phyloP scores from a whole-genome alignment of 2,888 invertebrate genomes.

The Caenorhabditis sp. region DNA sequence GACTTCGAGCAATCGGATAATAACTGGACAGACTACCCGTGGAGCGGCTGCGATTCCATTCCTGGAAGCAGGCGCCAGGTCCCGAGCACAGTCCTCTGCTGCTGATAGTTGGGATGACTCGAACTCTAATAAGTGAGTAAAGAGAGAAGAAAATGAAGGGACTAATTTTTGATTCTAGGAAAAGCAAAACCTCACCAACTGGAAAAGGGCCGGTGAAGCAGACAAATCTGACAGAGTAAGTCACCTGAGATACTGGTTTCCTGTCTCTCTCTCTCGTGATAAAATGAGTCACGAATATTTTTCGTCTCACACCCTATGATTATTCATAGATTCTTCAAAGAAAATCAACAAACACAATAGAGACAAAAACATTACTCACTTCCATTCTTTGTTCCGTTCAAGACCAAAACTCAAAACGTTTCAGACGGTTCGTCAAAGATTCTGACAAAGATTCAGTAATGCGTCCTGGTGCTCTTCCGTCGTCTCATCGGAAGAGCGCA shows the following conservation, averaged over 20 bases:
- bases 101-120: constrained; percentile 44
- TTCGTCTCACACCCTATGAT: background rate
- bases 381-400: background rate
- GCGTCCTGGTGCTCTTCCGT: constrained; percentile 49
- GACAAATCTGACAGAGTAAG: constrained; percentile 55
- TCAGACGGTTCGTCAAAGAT: constrained; percentile 56
- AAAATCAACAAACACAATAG: constrained; percentile 3
- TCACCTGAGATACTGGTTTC: background rate
- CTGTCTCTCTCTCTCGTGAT: background rate
- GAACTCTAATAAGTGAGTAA: constrained; percentile 8
- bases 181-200: constrained; percentile 57
- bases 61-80: constrained; percentile 38
- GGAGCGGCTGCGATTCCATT: constrained; percentile 44
- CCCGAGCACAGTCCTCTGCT: constrained; percentile 45
- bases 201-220: constrained; percentile 55
- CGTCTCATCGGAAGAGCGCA: constrained; percentile 45
- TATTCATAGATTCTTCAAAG: constrained; percentile 8
- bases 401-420: background rate
- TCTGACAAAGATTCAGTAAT: constrained; percentile 19
- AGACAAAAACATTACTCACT: constrained; percentile 31
- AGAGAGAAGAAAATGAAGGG: background rate
- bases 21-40: constrained; percentile 38
- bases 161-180: constrained; percentile 4
- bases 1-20: constrained; percentile 38
- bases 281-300: background rate